Base-by-base conservation (phyloP, 2,888 invertebrate genomes). In the Idaea straminata region DNA sequence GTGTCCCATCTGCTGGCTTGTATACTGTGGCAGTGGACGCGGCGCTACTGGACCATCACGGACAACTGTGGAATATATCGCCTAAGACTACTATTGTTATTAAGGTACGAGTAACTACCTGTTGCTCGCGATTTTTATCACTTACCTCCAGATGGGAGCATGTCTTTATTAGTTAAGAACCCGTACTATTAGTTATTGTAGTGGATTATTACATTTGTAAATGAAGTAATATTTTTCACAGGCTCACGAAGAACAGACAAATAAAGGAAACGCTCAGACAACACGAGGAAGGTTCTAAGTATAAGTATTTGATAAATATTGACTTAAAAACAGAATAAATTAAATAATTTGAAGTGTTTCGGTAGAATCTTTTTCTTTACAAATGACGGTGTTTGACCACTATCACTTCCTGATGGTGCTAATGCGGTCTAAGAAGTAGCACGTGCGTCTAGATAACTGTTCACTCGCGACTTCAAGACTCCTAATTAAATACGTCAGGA, bases 21-120 rank as follows among this genome's bases (percentile, higher is more conserved):
- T 90, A 92, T 82, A 89, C 90, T 0, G 95, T 98, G 36, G 96
- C 95, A 0, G 95, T 98, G 6, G 97, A 97, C 81, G 97, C 98
- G 0, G 96, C 96, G 70, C 95, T 98, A 64, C 94, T 98, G 0
- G 98, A 99, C 84, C 96, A 96, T 72, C 93, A 94, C 70, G 97
- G 97, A 0, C 95, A 96, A 66, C 94, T 96, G 5, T 99, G 99
- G 98, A 96, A 96, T 81, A 98, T 98, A 0, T 98, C 98, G 0
- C 98, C 98, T 0, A 94, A 96, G 77, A 96, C 96, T 15, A 94
- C 95, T 4, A 91, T 97, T 58, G 95, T 95, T 64, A 95, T 97
- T 58, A 96, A 96, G 90, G 96, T 96, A n/a, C n/a, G n/a, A n/a
- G n/a, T n/a, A n/a, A n/a, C n/a, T n/a, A n/a, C n/a, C n/a, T n/a